Evolutionary conservation across 2,113 vertebrate species (phyloP), one percentile per base, ranked within the genome.

Genomic region (Vombatus ursinus): DNA sequence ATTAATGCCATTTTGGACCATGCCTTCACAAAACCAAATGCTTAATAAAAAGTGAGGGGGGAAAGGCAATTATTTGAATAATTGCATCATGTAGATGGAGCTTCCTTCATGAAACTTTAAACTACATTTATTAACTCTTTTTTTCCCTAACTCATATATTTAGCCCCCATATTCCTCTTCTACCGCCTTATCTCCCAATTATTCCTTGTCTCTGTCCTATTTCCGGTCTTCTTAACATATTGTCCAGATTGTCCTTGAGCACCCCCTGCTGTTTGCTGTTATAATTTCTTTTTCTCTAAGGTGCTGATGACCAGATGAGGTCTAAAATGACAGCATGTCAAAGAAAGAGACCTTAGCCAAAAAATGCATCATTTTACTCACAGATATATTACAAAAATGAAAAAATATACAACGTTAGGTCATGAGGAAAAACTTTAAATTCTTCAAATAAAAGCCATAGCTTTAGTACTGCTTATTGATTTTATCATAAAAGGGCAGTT

Each of bases 231-330:
- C 37, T 48, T 90, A 93, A 93, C 57, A n/a, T 61, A 48, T 61
- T 37, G 0, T 47, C 93, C 92, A 77, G 12, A 37, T 96, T 97
- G 96, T 94, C 95, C 89, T 97, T 97, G 97, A 98, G 97, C 98
- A 96, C 98, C 98, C 98, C n/a, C 98, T 98, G 92, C 97, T 97
- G 98, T 94, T 90, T 92, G 19, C 3, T 26, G 6, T 28, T 50
- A 84, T 53, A 89, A 57, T 50, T 95, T 96, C 2, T 91, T 84
- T 91, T 51, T 1, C 8, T 50, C 3, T 93, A 93, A n/a, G 90
- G 92, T 47, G 51, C 25, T 9, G 4, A 68, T 57, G 92, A 26
- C 28, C 95, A 53, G 11, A 5, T 0, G 24, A 50, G 50, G 4
- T 89, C 50, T 94, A 93, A 89, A 16, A n/a, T 49, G 16, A 94